Conservation (phyloP, 1,140 invertebrate species). For the Oryzaephilus surinamensis region DNA sequence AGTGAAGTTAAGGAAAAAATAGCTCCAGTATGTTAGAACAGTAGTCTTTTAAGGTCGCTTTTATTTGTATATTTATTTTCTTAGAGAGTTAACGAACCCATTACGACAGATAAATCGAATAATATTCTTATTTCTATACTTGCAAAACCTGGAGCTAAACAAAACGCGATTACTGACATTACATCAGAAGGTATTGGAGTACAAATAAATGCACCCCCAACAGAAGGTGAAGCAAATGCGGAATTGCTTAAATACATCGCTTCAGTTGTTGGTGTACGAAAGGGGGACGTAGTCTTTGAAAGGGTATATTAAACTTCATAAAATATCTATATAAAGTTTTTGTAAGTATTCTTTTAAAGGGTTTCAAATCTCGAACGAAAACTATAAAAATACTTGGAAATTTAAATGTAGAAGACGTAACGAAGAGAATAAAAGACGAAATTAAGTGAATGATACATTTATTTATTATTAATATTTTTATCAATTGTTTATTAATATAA, state of each 20-base stretch:
- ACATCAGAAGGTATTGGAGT: conserved; percentile 36
- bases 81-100: conserved; percentile 30
- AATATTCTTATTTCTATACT: conserved; percentile 54
- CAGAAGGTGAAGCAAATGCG: conserved; percentile 64
- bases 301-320: conserved; percentile 37
- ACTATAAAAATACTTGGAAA: conserved; percentile 34
- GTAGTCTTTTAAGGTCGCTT: too few species aligned
- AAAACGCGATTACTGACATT: conserved; percentile 59
- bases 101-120: conserved; percentile 47
- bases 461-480: too few species aligned
- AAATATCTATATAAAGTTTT: neutral
- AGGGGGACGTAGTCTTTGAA: conserved; percentile 52
- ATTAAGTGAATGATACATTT: too few species aligned
- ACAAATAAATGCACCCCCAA: conserved; percentile 60
- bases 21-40: too few species aligned
- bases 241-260: conserved; percentile 61
- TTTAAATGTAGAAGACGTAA: conserved; percentile 32
- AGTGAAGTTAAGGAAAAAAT: too few species aligned
- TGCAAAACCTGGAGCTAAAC: conserved; percentile 68
- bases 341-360: conserved; percentile 28
- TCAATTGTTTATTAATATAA: too few species aligned
- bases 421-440: conserved; percentile 34
- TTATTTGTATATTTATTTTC: too few species aligned
- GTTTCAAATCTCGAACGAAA: conserved; percentile 42
- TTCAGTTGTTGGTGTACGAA: conserved; percentile 48